These are phyloP conservation scores for Pangasius krempfi DNA, from an alignment of 2,797 vertebrate species.

Conservation along the genomic window DNA sequence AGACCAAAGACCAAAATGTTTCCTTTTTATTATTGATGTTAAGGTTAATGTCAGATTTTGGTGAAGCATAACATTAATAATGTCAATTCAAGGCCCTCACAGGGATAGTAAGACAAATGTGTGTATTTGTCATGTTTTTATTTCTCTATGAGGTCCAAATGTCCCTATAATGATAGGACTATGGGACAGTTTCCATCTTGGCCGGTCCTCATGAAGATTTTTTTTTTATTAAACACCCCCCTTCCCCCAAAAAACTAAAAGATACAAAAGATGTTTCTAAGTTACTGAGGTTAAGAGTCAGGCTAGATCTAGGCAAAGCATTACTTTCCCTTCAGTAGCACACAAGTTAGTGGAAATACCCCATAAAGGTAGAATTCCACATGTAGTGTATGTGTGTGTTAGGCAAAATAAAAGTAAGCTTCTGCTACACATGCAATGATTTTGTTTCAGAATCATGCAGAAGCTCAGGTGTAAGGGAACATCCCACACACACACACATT, in stretches of 20 bases:
- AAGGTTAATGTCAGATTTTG: neutral
- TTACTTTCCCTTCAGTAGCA: neutral
- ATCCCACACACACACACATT: constrained; percentile 34
- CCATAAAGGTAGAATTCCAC: neutral
- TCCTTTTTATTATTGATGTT: neutral
- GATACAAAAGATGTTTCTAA: neutral
- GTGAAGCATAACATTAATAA: neutral
- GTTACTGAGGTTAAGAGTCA: neutral
- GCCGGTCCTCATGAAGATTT: neutral
- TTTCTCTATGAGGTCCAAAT: neutral
- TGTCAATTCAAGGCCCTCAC: neutral
- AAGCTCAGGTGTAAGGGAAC: constrained; percentile 2
- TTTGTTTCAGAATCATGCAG: neutral
- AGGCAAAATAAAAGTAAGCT: neutral
- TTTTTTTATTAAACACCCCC: neutral
- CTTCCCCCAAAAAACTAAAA: neutral
- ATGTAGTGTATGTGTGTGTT: neutral
- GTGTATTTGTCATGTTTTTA: neutral
- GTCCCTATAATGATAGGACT: neutral
- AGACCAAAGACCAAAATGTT: neutral
- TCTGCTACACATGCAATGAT: neutral
- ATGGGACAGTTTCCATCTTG: neutral
- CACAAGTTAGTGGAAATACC: neutral
- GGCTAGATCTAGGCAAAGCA: neutral
- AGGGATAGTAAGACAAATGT: neutral